Base-by-base conservation (phyloP, 2,888 invertebrate species). In the Drosophila acutilabella region DNA sequence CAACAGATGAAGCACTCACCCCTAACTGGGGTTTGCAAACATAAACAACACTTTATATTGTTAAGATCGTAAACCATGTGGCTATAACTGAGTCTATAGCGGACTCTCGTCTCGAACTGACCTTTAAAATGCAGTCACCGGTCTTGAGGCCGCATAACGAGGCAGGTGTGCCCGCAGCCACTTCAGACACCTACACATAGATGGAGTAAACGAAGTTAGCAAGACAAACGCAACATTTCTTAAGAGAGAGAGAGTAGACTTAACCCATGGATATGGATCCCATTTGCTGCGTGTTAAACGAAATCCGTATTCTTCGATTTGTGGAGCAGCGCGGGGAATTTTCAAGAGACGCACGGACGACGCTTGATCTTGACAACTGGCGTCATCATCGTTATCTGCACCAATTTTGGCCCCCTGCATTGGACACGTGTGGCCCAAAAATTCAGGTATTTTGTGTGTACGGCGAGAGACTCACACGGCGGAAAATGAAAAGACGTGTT, bases 181-280 rank as follows among this genome's bases (percentile, higher is more conserved):
- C 95, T 58, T 94, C 94, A 62, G 94, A 94, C 13, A 94, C 94
- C 94, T 94, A 94, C 13, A 94, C 94, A 94, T 94, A 60, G 20
- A 58, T 16, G 7, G 30, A 57, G 23, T 30, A 14, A 4, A 45
- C 16, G 23, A 14, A 40, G 40, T 56, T 56, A 54, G 33, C 54
- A 30, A 30, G 23, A n/a, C 20, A 45, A 45, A 7, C 4, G 20
- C 14, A 7, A 23, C 36, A 45, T 6, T 14, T 10, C 8, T 30
- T 2, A 30, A 30, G 8, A 30, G 30, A 13, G 18, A 30, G 16
- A 13, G 4, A 14, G 33, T 3, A 14, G 11, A 18, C 20, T 10
- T 23, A 26, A 96, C 95, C 96, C 96, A 96, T 20, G 96, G 96
- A 92, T 96, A 96, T 0, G 96, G 96, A 91, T 96, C 96, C 96